Evolutionary conservation across 2,113 vertebrate genomes (phyloP), one percentile per base, ranked within the genome.

Genomic region (Strix uralensis): DNA sequence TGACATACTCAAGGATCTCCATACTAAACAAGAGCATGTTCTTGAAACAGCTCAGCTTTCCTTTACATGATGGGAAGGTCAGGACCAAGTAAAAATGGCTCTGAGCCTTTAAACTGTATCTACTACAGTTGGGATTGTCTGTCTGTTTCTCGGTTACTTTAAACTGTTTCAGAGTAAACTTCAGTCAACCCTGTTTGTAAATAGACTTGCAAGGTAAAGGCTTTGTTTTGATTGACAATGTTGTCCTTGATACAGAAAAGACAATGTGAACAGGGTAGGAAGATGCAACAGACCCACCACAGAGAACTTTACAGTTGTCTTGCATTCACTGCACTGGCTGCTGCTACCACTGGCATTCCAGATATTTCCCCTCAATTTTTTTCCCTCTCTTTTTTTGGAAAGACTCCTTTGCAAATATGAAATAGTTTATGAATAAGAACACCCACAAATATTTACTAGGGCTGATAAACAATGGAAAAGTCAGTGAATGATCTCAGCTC

Each of bases 391-490:
- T 72, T 93, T 94, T 94, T 93, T 73, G 47, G 67, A 90, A 93
- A 78, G 52, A 49, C 6, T 62, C 49, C 29, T 79, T 79, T 67
- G 9, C 46, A 91, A 96, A 95, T 94, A 86, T 72, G 40, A 94
- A 94, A 69, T 69, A 79, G 18, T 85, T 89, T 86, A 87, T 79
- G 77, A 94, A 75, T 69, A 92, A 18, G 30, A 81, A 80, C 58
- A 89, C 78, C 95, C 96, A 91, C 92, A 97, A 84, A 79, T 96
- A 97, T 96, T 97, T 96, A 97, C 83, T 77, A 65, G 73, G 91
- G 54, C 26, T 94, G 94, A 96, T 96, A 97, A 97, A 97, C 92
- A 97, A 96, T 91, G 92, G 86, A 96, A 96, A 97, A 95, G 16
- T 84, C 44, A 61, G 15, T 52, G 91, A 89, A 88, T 2, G 0